Conservation (phyloP, 2,888 invertebrate genomes). For the Deilephila elpenor region DNA sequence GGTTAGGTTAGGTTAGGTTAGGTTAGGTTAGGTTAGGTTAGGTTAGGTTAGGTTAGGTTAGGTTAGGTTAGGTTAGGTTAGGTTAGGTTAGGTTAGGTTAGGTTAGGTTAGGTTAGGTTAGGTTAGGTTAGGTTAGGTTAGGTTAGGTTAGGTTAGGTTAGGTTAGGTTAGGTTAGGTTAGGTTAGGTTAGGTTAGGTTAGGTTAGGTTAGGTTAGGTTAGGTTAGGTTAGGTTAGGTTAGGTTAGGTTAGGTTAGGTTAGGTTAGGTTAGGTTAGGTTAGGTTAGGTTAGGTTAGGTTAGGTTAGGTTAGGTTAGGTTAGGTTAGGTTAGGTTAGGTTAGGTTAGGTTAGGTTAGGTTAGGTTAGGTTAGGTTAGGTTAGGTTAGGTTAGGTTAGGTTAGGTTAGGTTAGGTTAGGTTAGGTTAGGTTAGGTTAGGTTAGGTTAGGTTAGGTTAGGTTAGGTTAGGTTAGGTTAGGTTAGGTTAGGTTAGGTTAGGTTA, state of each 20-base stretch:
- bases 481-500: no score
- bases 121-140: no score
- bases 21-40: no score
- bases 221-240: constrained; percentile 40
- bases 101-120: no score
- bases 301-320: constrained; percentile 40
- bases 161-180: constrained; percentile 41
- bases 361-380: constrained; percentile 37
- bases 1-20: no score
- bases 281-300: constrained; percentile 39
- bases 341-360: constrained; percentile 38
- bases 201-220: constrained; percentile 40
- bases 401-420: constrained; percentile 40
- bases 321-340: constrained; percentile 41
- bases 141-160: constrained; percentile 40
- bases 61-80: no score
- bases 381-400: constrained; percentile 39
- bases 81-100: no score
- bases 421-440: constrained; percentile 34
- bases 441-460: no score
- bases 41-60: no score
- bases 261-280: constrained; percentile 42
- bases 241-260: constrained; percentile 40
- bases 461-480: no score
- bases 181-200: constrained; percentile 41